These are phyloP conservation scores for Sebastes taczanowskii DNA, from an alignment of 2,797 vertebrate genomes.

Conservation along the genomic window DNA sequence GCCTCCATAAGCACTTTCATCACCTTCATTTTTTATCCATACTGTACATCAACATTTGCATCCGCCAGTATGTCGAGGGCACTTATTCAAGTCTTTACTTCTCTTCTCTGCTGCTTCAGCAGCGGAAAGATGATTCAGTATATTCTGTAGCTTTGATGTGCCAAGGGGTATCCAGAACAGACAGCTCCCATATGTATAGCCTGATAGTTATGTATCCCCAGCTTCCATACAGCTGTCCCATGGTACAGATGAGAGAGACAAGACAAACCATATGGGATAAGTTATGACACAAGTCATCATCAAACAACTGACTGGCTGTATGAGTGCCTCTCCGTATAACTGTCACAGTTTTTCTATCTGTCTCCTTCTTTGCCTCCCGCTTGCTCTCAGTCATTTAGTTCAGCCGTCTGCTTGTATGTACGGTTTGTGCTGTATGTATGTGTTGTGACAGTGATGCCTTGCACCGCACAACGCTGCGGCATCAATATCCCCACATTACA, in stretches of 20 bases:
- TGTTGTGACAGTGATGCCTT: conserved; percentile 21
- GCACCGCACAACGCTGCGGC: not conserved
- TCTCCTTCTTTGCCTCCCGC: conserved; percentile 16
- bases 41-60: not conserved
- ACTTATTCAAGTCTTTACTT: conserved; percentile 3
- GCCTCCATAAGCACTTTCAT: not conserved
- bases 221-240: conserved; percentile 55
- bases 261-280: conserved; percentile 56
- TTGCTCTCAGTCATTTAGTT: conserved; percentile 11
- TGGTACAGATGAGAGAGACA: conserved; percentile 45
- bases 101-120: not conserved
- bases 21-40: not conserved
- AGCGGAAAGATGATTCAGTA: conserved; percentile 52
- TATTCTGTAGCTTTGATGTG: conserved; percentile 58
- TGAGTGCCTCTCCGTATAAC: conserved; percentile 16
- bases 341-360: conserved; percentile 1
- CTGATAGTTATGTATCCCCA: conserved; percentile 50
- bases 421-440: not conserved
- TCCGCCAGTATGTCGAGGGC: not conserved
- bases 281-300: conserved; percentile 55
- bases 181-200: conserved; percentile 64
- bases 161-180: conserved; percentile 45
- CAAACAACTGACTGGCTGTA: conserved; percentile 41
- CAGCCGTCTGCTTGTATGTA: conserved; percentile 16
- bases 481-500: not conserved